phyloP scores from a whole-genome alignment of 1,140 invertebrate genomes.

The Drosophila pectinifera region DNA sequence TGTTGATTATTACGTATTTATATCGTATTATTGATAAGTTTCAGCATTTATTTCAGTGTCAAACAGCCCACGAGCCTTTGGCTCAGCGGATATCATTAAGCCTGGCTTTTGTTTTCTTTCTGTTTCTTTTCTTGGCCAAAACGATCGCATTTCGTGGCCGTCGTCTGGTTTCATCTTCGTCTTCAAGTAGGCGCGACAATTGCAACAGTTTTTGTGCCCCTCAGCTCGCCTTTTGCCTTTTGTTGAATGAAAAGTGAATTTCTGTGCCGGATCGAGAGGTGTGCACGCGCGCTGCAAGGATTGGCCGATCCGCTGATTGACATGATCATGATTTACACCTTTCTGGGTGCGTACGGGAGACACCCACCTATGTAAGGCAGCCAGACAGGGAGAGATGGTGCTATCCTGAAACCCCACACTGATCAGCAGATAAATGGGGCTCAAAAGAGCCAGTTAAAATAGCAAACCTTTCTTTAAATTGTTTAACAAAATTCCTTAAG shows the following conservation, averaged over 20 bases:
- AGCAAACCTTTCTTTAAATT: fast-evolving
- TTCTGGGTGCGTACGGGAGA: constrained; percentile 79
- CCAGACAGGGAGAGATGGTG: constrained; percentile 29
- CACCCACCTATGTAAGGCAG: constrained; percentile 60
- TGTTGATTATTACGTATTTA: no score
- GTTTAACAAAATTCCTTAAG: fast-evolving
- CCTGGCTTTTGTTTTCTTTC: constrained; percentile 73
- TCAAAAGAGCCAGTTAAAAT: no score
- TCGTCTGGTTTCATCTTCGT: constrained; percentile 39
- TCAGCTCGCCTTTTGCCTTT: constrained; percentile 38
- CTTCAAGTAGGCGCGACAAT: constrained; percentile 81
- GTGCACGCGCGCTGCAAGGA: constrained; percentile 57
- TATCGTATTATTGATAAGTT: no score
- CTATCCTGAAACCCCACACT: constrained; percentile 27
- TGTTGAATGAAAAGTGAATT: constrained; percentile 50
- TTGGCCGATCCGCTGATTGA: constrained; percentile 72
- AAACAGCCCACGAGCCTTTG: constrained; percentile 65
- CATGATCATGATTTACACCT: constrained; percentile 84
- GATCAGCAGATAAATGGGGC: not conserved
- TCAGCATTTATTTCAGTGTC: not conserved
- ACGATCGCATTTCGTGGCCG: constrained; percentile 41
- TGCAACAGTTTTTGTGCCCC: constrained; percentile 66
- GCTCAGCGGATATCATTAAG: constrained; percentile 75
- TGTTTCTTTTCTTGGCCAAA: constrained; percentile 51
- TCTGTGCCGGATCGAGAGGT: constrained; percentile 53